These are phyloP conservation scores for Brachymystax lenok DNA, from an alignment of 2,797 vertebrate species.

Conservation along the genomic window DNA sequence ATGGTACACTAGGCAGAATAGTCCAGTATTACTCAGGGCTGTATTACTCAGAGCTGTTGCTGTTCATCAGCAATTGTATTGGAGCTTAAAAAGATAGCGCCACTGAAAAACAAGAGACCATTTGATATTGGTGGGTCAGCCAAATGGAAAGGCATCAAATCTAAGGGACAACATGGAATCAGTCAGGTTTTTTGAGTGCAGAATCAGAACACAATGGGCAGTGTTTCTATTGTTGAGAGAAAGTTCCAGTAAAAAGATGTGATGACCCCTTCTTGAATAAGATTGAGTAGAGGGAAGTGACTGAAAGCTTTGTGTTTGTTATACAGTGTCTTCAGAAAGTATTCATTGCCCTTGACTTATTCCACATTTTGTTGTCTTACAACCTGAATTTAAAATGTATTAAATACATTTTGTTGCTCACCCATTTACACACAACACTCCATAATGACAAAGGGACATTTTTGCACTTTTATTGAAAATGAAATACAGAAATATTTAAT, in stretches of 20 bases:
- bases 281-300: neutral
- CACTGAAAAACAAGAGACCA: neutral
- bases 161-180: neutral
- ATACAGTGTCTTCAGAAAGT: too few relatives aligned
- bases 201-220: conserved; percentile 32
- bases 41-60: neutral
- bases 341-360: too few relatives aligned
- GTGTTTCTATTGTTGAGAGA: conserved; percentile 6
- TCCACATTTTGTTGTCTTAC: too few relatives aligned
- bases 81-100: too few relatives aligned
- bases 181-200: conserved; percentile 23
- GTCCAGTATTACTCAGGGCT: neutral
- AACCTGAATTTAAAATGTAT: too few relatives aligned
- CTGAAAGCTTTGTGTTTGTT: neutral
- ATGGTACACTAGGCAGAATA: neutral
- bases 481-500: too few relatives aligned
- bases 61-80: too few relatives aligned
- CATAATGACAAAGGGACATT: too few relatives aligned
- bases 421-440: too few relatives aligned
- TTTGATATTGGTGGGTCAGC: conserved; percentile 20
- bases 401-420: too few relatives aligned
- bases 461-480: too few relatives aligned
- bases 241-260: neutral
- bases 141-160: conserved; percentile 17
- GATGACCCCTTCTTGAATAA: neutral